A percentile compares a stretch with the other conserved stretches of the same genome.
Conservation (phyloP, 2,797 vertebrate species). For the Schizopygopsis malacanthus region DNA sequence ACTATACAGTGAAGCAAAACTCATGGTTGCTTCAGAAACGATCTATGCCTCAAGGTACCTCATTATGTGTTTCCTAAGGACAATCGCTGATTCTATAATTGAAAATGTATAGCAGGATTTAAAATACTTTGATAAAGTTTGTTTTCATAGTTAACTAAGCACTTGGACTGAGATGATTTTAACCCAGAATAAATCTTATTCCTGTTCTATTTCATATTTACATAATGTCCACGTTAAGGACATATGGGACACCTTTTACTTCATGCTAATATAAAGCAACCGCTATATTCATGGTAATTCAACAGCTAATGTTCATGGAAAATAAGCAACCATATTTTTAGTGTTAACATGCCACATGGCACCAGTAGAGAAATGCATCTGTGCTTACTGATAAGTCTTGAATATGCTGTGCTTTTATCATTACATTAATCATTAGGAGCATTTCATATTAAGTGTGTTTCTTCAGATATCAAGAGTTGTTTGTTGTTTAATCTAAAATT, state of each 20-base stretch:
- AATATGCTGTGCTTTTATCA: constrained; percentile 3
- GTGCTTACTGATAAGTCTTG: constrained; percentile 12
- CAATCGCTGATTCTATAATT: background rate
- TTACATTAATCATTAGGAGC: background rate
- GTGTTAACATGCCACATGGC: constrained; percentile 14
- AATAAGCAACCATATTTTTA: constrained; percentile 53
- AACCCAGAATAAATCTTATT: background rate
- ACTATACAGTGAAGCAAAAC: background rate
- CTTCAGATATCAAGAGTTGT: background rate
- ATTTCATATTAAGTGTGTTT: constrained; percentile 2
- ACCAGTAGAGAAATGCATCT: constrained; percentile 19
- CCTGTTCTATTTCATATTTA: background rate
- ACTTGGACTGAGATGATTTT: background rate
- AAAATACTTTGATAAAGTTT: background rate
- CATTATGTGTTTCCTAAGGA: background rate
- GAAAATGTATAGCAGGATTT: background rate
- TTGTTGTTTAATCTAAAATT: background rate
- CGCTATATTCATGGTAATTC: no score
- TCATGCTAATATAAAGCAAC: background rate
- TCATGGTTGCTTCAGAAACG: background rate
- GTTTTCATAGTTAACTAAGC: background rate
- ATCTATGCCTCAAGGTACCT: background rate
- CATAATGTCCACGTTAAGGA: background rate
- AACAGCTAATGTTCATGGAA: constrained; percentile 51
- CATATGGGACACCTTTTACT: background rate